phyloP scores from a whole-genome alignment of 2,888 invertebrate genomes.

The Teinopalpus imperialis region DNA sequence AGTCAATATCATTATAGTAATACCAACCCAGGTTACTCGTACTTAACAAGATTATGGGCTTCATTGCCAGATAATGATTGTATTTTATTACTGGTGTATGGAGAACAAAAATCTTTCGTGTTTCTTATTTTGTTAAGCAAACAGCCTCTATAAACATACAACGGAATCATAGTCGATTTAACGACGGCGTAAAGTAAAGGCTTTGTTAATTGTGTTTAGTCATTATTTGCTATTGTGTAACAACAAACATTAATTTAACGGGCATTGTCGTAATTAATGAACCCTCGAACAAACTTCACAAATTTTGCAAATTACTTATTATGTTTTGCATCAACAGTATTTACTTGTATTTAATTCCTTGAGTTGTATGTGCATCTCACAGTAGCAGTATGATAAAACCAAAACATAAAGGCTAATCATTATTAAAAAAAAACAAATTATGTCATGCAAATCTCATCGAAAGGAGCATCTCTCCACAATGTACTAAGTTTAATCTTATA shows the following conservation, averaged over 20 bases:
- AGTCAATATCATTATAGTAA: conserved; percentile 69
- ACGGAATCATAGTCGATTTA: conserved; percentile 15
- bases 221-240: conserved; percentile 34
- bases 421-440: too few species aligned
- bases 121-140: conserved; percentile 39
- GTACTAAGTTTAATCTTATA: too few species aligned
- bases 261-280: conserved; percentile 22
- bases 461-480: too few species aligned
- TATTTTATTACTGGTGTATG: conserved; percentile 58
- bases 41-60: conserved; percentile 70
- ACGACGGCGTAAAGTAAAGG: conserved; percentile 19
- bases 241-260: conserved; percentile 25
- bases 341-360: conserved; percentile 13
- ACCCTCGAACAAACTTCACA: conserved; percentile 18
- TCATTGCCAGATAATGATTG: conserved; percentile 60
- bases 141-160: conserved; percentile 7
- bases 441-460: too few species aligned
- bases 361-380: too few species aligned
- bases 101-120: conserved; percentile 30
- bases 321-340: conserved; percentile 9
- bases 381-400: too few species aligned
- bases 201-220: conserved; percentile 42
- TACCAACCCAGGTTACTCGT: conserved; percentile 49
- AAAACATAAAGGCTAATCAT: too few species aligned
- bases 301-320: conserved; percentile 7